Conservation (phyloP, 2,797 vertebrate species). For the Cossypha dichroa region DNA sequence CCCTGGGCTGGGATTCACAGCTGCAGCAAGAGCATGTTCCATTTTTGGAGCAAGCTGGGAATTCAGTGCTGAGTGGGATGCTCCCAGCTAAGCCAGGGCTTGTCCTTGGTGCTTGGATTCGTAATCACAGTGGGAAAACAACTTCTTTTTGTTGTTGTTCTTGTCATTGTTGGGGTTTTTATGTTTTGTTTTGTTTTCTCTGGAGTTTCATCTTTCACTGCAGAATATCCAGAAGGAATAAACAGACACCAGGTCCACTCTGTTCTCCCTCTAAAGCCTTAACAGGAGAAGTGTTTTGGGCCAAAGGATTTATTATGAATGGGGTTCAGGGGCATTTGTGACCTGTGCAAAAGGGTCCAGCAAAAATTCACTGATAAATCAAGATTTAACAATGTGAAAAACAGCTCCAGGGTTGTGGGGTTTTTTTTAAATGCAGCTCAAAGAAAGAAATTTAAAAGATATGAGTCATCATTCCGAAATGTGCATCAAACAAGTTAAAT, state of each 20-base stretch:
- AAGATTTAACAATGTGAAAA: neutral
- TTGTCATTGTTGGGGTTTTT: rapidly evolving
- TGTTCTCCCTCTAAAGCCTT: neutral
- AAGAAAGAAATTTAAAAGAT: constrained; percentile 32
- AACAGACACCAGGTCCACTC: neutral
- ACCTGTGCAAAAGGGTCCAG: neutral
- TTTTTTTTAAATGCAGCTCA: neutral
- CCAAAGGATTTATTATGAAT: neutral
- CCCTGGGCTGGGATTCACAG: rapidly evolving
- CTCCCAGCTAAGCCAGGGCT: neutral
- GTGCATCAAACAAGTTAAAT: constrained; percentile 64
- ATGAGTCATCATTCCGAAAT: constrained; percentile 26
- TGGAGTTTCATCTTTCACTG: neutral
- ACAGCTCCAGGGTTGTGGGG: neutral
- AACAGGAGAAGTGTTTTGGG: neutral
- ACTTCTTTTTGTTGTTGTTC: neutral
- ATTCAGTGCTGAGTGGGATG: neutral
- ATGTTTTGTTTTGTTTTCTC: too few relatives aligned
- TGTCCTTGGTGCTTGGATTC: neutral
- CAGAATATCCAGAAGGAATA: neutral
- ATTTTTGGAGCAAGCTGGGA: neutral
- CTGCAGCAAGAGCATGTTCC: neutral
- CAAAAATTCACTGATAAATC: neutral
- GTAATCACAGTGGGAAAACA: neutral
- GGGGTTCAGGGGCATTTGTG: neutral